Evolutionary conservation across 2,113 vertebrate genomes (phyloP).

Genomic region (Melierax canorus): DNA sequence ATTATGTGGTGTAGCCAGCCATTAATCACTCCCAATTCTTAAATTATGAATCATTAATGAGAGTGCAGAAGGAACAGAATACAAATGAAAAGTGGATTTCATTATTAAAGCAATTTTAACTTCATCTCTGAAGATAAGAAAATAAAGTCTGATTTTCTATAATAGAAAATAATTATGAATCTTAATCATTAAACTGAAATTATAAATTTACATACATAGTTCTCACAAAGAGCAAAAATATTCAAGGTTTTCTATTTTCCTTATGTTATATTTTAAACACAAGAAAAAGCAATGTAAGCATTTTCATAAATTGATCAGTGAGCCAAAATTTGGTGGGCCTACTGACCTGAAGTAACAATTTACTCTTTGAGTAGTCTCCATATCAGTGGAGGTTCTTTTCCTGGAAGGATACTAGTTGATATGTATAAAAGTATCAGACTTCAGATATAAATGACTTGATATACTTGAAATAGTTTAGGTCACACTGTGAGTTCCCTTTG

Average conservation of each 20-base stretch:
- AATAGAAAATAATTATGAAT: not conserved
- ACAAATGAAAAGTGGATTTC: constrained; percentile 22
- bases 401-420: not conserved
- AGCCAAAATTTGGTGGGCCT: not conserved
- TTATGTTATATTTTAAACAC: not conserved
- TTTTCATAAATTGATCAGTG: not conserved
- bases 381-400: not conserved
- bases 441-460: not conserved
- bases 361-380: not conserved
- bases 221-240: not conserved
- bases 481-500: not conserved
- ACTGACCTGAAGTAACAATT: not conserved
- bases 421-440: not conserved
- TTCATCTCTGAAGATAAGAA: not conserved
- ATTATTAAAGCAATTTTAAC: constrained; percentile 14
- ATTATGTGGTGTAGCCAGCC: not conserved
- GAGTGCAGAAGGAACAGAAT: not conserved
- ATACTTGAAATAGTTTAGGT: not conserved
- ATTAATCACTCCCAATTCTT: not conserved
- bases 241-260: not conserved
- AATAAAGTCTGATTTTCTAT: constrained; percentile 8
- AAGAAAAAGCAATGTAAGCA: not conserved
- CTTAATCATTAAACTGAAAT: not conserved
- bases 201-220: not conserved
- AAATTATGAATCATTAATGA: constrained; percentile 9